Conservation (phyloP, 30 jellyfish, hydroid and myxozoan genomes). For the Turritopsis rubra region DNA sequence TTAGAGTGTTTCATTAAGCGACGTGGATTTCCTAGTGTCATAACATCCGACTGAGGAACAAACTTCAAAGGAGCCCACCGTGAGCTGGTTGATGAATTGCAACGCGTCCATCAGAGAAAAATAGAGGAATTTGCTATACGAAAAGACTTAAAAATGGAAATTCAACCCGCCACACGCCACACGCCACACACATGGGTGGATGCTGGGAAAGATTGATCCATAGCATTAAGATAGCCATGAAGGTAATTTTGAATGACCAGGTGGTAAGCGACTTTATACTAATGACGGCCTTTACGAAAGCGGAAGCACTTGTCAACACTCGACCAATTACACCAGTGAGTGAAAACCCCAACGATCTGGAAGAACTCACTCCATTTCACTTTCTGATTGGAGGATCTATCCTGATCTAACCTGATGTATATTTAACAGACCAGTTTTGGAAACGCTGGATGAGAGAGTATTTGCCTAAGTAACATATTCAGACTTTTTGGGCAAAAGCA, state of each 20-base stretch:
- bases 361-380: not conserved
- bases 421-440: not conserved
- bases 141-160: not conserved
- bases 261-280: not conserved
- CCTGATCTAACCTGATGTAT: not conserved
- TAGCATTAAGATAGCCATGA: not conserved
- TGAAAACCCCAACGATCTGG: not conserved
- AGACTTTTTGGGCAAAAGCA: too few species aligned
- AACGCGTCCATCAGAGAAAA: not conserved
- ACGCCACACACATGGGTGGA: conserved; percentile 10
- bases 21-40: conserved; percentile 28
- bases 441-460: not conserved
- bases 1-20: conserved; percentile 26
- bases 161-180: conserved; percentile 10
- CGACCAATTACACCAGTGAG: not conserved
- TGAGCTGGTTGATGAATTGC: not conserved
- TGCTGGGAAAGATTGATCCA: conserved; percentile 4
- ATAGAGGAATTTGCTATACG: not conserved
- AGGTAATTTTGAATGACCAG: not conserved
- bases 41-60: conserved; percentile 27
- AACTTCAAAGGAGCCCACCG: conserved; percentile 28
- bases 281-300: not conserved
- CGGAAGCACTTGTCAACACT: not conserved
- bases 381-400: not conserved
- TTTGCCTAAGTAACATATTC: too few species aligned